Base-by-base conservation (phyloP, 2,797 vertebrate species). In the Echiichthys vipera region DNA sequence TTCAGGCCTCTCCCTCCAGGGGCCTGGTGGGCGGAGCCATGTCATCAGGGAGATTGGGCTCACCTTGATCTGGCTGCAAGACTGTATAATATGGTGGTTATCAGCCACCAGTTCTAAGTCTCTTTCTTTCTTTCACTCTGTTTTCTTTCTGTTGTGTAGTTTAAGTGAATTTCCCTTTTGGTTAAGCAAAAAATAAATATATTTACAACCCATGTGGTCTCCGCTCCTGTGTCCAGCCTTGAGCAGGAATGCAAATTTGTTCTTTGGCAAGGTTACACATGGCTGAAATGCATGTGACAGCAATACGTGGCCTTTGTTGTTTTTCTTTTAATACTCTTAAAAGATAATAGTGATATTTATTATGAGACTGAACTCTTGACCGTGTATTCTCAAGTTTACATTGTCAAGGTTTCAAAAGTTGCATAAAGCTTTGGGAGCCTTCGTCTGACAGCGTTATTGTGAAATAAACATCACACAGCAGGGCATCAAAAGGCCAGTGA, bases 391-490 rank as follows among this genome's bases (percentile, higher is more conserved):
- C 40, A 43, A 62, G 58, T 84, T 81, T 71, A 78, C 66, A 57
- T 63, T 39, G 70, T 65, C 66, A 66, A 64, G 68, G 65, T 59
- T 78, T 79, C 9, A 39, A 59, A 40, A 40, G 58, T 50, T 37
- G 54, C 67, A 61, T 37, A 14, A 10, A 72, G 45, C 55, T 55
- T 18, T 32, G 72, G 65, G 45, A 51, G 74, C 45, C 58, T 45
- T 46, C 8, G 27, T 18, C 37, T 15, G 55, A 47, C 59, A 25
- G 65, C 2, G 45, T 70, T 78, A 76, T 65, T 67, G 80, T 74
- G 77, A 3, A 17, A 81, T 84, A 63, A 83, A 75, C 79, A 70
- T 74, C 63, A 55, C 27, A 34, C 36, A 8, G 77, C 10, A 36
- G 76, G 69, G 49, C 59, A 46, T 40, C 46, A 13, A 65, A 37